Base-by-base conservation (phyloP, 2,797 vertebrate species). In the Margarornis squamiger region DNA sequence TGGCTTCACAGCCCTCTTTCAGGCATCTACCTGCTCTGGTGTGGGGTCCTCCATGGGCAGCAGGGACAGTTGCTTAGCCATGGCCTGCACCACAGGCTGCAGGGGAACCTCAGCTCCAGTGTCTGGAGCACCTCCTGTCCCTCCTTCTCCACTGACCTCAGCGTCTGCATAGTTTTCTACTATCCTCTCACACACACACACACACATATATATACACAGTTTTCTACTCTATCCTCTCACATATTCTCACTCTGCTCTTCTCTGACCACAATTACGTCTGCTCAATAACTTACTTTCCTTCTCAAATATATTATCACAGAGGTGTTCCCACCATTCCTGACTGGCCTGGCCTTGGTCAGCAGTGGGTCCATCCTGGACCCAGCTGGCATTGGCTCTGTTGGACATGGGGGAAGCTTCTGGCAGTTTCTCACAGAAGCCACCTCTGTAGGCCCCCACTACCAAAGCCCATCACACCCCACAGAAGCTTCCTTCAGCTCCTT, bases 361-460 rank as follows among this genome's bases (percentile, higher is more conserved):
- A 3, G 29, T 19, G 10, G 38, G n/a, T 38, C 43, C 12, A 9
- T 18, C 38, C 38, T 45, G 48, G 43, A 82, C 23, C 9, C 0
- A 0, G 49, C 23, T 82, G 49, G 36, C 32, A 45, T 9, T 71
- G 72, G 12, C 57, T 76, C n/a, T 57, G 63, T 38, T 0, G 0
- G 38, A 45, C 29, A 46, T 0, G 1, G 9, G 32, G 24, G 24
- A 77, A 51, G 12, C 2, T 77, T 52, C 29, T 14, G 26, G 72
- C 17, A 65, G 45, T 17, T 83, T 71, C 58, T 57, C 29, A 39
- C n/a, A 30, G 51, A 58, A 51, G 14, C 23, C 57, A n/a, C 23
- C 9, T 24, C 65, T 45, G 63, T 5, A 34, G n/a, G 5, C 21
- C 10, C 1, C 7, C 1, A 1, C 24, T 4, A 54, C 8, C 34